Conservation (phyloP, 2,113 vertebrate genomes). For the Petrocephalus zakoni region DNA sequence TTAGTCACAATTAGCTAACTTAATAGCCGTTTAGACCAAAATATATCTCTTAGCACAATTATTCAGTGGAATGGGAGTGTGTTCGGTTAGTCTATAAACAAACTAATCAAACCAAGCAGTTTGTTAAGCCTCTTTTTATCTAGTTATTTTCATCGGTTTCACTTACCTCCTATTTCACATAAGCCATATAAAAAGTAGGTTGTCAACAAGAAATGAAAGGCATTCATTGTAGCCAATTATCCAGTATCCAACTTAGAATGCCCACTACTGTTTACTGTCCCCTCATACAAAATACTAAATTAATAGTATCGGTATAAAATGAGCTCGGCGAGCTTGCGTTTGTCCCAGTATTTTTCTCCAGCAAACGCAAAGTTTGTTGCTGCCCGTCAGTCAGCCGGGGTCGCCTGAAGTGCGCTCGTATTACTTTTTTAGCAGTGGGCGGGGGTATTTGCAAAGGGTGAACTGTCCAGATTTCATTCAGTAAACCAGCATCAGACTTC, state of each 20-base stretch:
- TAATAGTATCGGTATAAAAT: background rate
- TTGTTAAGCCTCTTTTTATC: background rate
- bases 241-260: background rate
- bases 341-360: background rate
- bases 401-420: constrained; percentile 49
- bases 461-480: background rate
- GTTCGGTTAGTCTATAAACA: background rate
- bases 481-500: background rate
- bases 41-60: background rate
- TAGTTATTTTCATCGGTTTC: background rate
- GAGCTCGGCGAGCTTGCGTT: background rate
- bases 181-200: constrained; percentile 46
- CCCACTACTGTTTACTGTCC: background rate
- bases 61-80: background rate
- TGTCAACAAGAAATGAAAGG: constrained; percentile 42
- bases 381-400: constrained; percentile 50
- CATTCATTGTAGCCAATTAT: constrained; percentile 45
- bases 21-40: background rate
- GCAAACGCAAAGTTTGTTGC: constrained; percentile 49
- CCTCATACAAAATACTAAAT: background rate
- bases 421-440: constrained; percentile 51
- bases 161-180: constrained; percentile 55
- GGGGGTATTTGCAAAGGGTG: background rate
- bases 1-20: background rate
- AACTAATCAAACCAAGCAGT: background rate